phyloP scores from a whole-genome alignment of 2,888 invertebrate genomes.

The Cataglyphis albicans region DNA sequence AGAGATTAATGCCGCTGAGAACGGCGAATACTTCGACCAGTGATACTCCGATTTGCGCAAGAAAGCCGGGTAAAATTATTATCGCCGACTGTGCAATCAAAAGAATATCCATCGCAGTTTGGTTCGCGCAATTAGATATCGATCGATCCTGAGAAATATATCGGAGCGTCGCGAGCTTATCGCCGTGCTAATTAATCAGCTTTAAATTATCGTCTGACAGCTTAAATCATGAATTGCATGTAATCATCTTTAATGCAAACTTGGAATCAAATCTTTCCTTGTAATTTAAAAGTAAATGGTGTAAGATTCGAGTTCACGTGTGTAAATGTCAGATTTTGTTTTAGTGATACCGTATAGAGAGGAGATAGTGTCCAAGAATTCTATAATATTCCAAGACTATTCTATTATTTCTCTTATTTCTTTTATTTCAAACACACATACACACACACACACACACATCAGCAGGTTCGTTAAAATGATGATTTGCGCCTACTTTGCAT shows the following conservation, averaged over 20 bases:
- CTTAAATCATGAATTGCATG: not conserved
- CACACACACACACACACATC: not conserved
- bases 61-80: constrained; percentile 70
- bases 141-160: constrained; percentile 36
- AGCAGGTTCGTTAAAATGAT: constrained; percentile 25
- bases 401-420: not conserved
- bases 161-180: not conserved
- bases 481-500: constrained; percentile 10
- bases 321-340: not conserved
- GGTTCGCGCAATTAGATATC: constrained; percentile 61
- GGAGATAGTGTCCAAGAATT: not conserved
- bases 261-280: not conserved
- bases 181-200: constrained; percentile 11
- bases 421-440: not conserved
- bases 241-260: not conserved
- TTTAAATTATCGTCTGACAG: not conserved
- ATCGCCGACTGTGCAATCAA: constrained; percentile 65
- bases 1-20: constrained; percentile 71
- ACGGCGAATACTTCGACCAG: constrained; percentile 50
- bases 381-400: not conserved
- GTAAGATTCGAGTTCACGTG: not conserved
- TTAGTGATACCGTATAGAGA: not conserved
- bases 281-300: not conserved
- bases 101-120: constrained; percentile 49
- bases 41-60: constrained; percentile 72